Evolutionary conservation across 2,797 vertebrate species (phyloP), one percentile per base, ranked within the genome.

Genomic region (Rhinophrynus dorsalis): DNA sequence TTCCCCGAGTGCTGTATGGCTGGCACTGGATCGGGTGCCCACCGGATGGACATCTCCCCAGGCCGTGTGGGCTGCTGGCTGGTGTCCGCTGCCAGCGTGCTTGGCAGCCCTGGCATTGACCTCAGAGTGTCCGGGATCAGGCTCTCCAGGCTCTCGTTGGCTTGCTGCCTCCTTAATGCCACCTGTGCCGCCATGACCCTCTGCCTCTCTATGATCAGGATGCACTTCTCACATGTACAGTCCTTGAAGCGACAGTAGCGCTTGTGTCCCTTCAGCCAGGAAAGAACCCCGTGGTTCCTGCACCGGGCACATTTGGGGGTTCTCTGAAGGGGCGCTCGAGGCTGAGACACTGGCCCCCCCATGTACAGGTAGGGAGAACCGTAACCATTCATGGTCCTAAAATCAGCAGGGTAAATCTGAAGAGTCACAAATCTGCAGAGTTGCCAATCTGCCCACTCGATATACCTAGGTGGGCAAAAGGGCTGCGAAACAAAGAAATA

Each of bases 121-220:
- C 95, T 84, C 66, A 96, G 88, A 0, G 93, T 89, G 85, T 98
- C 96, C 3, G 96, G 95, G 68, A 98, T 91, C 63, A 97, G 94
- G 82, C 94, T 96, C 80, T 96, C 94, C 68, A 97, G 87, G 76
- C 95, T 97, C 84, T 98, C 96, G 91, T 96, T 96, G 72, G 95
- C 96, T 86, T 97, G 95, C 84, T 98, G 96, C 77, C 94, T 68
- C 62, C 96, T 89, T 13, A 97, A 92, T 33, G 95, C 95, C 81
- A 98, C 96, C 90, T 97, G 95, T 45, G 96, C 96, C n/a, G 96
- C 96, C 96, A 97, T 97, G 67, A 97, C 95, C 77, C 96, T 88
- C 91, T 98, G 96, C 26, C 96, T 83, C 89, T 97, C 96, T 82
- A 97, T 96, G 85, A 98, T 98, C 35, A 98, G 92, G 87, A 97